These are phyloP conservation scores for Rhagoletis zephyria DNA, from an alignment of 1,140 invertebrate genomes.

Conservation along the genomic window DNA sequence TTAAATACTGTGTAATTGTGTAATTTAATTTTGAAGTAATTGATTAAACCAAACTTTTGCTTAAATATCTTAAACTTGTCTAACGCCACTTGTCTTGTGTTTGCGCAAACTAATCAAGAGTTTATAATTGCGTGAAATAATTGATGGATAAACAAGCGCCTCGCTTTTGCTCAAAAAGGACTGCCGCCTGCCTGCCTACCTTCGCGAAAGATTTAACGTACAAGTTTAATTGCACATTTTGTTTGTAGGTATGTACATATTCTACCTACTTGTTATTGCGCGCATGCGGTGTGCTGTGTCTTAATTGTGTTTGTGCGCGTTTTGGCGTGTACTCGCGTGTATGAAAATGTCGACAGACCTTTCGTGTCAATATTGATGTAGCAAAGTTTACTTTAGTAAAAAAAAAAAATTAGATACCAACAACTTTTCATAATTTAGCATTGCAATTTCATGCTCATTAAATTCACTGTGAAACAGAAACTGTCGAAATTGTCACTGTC, in stretches of 20 bases:
- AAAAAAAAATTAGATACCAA: constrained; percentile 2
- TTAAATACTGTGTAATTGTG: background rate
- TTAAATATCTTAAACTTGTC: too few species aligned
- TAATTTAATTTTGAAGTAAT: background rate
- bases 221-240: constrained; percentile 36
- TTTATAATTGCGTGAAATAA: constrained; percentile 15
- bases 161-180: background rate
- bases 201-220: background rate
- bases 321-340: background rate
- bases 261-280: too few species aligned
- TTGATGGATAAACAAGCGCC: background rate
- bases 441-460: constrained; percentile 36
- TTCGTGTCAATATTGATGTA: constrained; percentile 44
- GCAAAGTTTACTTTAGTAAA: constrained; percentile 11
- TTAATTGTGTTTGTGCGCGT: background rate
- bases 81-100: background rate
- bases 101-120: constrained; percentile 26
- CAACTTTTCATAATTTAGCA: constrained; percentile 12
- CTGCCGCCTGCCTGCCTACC: background rate
- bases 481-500: background rate
- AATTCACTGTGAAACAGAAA: background rate
- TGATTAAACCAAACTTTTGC: too few species aligned
- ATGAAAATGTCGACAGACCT: background rate
- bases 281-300: too few species aligned
- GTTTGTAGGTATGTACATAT: background rate